These are phyloP conservation scores for Nipponacmea schrenckii DNA, from an alignment of 2,888 invertebrate species.

Conservation along the genomic window DNA sequence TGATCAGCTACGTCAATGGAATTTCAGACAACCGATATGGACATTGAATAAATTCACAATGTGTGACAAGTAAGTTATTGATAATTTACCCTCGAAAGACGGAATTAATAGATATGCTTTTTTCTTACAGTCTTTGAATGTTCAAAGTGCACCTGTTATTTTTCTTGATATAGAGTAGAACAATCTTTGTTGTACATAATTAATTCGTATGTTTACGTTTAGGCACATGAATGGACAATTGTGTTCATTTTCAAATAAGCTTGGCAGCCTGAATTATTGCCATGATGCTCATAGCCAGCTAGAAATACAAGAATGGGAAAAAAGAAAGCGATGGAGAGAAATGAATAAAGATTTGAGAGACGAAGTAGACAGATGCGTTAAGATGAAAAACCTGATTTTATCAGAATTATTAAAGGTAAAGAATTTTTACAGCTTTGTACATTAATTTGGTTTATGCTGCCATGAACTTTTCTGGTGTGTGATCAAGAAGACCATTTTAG, in stretches of 20 bases:
- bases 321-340: slow-evolving; percentile 60
- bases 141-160: not conserved
- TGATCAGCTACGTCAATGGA: slow-evolving; percentile 65
- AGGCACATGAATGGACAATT: slow-evolving; percentile 18
- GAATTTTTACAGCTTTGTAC: not conserved
- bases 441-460: too few relatives aligned
- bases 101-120: too few relatives aligned
- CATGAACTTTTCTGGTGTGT: too few relatives aligned
- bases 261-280: slow-evolving; percentile 63
- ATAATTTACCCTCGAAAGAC: too few relatives aligned
- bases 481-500: too few relatives aligned
- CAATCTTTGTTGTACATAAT: not conserved
- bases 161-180: not conserved
- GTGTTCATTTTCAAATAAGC: slow-evolving; percentile 58
- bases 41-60: slow-evolving; percentile 17
- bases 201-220: not conserved
- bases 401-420: not conserved
- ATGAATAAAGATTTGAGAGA: slow-evolving; percentile 32
- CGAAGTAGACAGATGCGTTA: too few relatives aligned
- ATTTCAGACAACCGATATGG: slow-evolving; percentile 65
- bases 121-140: too few relatives aligned
- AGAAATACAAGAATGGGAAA: slow-evolving; percentile 65
- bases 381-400: too few relatives aligned
- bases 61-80: not conserved
- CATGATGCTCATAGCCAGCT: slow-evolving; percentile 60